phyloP scores from a whole-genome alignment of 2,888 invertebrate genomes.

The Crepidodera aurea region DNA sequence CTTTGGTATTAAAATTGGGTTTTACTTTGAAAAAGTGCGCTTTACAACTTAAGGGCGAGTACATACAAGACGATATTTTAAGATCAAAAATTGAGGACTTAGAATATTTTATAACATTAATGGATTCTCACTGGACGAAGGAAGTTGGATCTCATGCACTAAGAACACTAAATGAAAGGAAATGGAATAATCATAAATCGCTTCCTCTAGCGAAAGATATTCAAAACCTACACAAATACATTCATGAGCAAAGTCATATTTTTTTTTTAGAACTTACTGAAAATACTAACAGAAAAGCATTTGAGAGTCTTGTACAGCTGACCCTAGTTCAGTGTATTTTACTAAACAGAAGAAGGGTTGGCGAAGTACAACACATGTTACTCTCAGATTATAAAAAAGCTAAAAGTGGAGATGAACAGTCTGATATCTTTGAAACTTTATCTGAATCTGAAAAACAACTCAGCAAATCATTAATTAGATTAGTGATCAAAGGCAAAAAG shows the following conservation, averaged over 20 bases:
- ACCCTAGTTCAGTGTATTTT: slow-evolving; percentile 5
- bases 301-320: slow-evolving; percentile 4
- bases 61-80: slow-evolving; percentile 14
- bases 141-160: slow-evolving; percentile 15
- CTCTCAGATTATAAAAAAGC: slow-evolving; percentile 1
- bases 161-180: slow-evolving; percentile 13
- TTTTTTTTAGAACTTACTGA: neutral
- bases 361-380: slow-evolving; percentile 17
- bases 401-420: neutral
- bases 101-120: slow-evolving; percentile 5
- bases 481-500: slow-evolving; percentile 19
- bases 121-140: slow-evolving; percentile 15
- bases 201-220: slow-evolving; percentile 18
- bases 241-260: neutral
- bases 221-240: slow-evolving; percentile 6
- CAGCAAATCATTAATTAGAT: slow-evolving; percentile 8
- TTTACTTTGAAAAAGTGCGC: slow-evolving; percentile 14
- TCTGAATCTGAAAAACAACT: slow-evolving; percentile 12
- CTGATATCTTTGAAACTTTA: slow-evolving; percentile 11
- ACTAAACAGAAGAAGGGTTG: slow-evolving; percentile 20
- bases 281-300: neutral
- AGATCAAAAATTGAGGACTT: slow-evolving; percentile 5
- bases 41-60: slow-evolving; percentile 9
- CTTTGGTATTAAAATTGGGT: slow-evolving; percentile 14
- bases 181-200: slow-evolving; percentile 21